Percentiles rank a stretch among this genome's conserved stretches.
These are phyloP conservation scores for Dendrophyllia cribrosa DNA, from an alignment of 64 coral and sea anemone species.

Conservation along the genomic window DNA sequence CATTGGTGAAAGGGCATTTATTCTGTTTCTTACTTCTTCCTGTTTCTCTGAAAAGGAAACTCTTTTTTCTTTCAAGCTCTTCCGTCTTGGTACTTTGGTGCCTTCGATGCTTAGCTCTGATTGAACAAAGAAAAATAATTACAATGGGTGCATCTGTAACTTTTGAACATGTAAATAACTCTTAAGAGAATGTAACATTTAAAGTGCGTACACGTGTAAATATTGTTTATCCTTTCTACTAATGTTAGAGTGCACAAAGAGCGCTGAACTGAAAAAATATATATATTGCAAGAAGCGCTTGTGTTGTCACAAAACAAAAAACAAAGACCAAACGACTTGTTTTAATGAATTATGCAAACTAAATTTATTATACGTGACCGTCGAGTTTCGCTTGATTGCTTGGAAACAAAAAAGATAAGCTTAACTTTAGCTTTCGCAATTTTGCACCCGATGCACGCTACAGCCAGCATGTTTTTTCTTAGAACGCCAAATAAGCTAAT, in stretches of 20 bases:
- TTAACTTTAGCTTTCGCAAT: constrained; percentile 14
- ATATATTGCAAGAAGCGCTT: background rate
- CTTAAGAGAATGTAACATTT: no score
- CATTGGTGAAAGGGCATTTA: constrained; percentile 61
- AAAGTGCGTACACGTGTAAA: no score
- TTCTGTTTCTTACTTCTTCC: constrained; percentile 79
- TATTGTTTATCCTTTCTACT: no score
- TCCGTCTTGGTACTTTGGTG: constrained; percentile 67
- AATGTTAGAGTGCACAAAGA: background rate
- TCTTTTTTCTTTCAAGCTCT: constrained; percentile 69
- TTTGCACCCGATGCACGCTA: background rate
- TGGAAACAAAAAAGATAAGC: background rate
- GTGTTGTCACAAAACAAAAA: constrained; percentile 25
- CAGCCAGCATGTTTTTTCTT: background rate
- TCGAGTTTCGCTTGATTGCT: background rate
- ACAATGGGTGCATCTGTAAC: no score
- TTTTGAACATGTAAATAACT: no score
- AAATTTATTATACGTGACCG: background rate
- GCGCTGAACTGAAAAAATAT: no score
- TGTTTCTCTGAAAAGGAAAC: constrained; percentile 83
- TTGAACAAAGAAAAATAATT: background rate
- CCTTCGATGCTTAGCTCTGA: constrained; percentile 82
- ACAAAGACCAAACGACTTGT: background rate
- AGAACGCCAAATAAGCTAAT: background rate
- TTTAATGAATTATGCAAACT: background rate